Conservation (phyloP, 2,888 invertebrate genomes). For the Hypomecis punctinalis region DNA sequence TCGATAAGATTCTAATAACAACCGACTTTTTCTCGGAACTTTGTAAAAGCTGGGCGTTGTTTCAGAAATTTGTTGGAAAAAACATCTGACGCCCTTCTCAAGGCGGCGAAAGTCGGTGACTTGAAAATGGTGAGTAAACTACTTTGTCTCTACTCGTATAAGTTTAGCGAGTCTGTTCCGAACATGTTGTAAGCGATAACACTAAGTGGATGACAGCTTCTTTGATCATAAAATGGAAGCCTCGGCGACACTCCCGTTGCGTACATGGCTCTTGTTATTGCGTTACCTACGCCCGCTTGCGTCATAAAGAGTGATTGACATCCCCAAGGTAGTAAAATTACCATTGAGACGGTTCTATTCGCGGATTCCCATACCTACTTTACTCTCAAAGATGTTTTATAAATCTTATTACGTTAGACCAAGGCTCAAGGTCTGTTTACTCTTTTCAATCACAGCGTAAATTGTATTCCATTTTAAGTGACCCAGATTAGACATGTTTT, state of each 20-base stretch:
- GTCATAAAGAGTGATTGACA: conserved; percentile 22
- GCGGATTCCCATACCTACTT: background rate
- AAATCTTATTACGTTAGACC: background rate
- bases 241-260: conserved; percentile 20
- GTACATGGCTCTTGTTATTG: conserved; percentile 16
- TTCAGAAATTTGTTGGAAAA: conserved; percentile 92
- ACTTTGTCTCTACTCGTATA: conserved; percentile 18
- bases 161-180: conserved; percentile 13
- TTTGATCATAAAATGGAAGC: conserved; percentile 33
- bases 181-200: conserved; percentile 13
- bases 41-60: conserved; percentile 56
- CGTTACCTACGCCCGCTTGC: conserved; percentile 14
- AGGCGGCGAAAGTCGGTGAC: conserved; percentile 94
- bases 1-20: conserved; percentile 5
- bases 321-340: conserved; percentile 6
- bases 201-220: conserved; percentile 25
- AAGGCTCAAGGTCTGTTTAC: background rate
- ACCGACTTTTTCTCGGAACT: conserved; percentile 26
- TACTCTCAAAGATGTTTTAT: background rate
- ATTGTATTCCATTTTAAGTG: too few species aligned
- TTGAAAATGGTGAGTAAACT: conserved; percentile 86
- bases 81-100: conserved; percentile 92
- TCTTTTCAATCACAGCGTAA: too few species aligned
- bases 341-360: conserved; percentile 1
- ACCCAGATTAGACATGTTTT: too few species aligned